Base-by-base conservation (phyloP, 2,888 invertebrate species). In the Imbricaverruca yamaguchii region DNA sequence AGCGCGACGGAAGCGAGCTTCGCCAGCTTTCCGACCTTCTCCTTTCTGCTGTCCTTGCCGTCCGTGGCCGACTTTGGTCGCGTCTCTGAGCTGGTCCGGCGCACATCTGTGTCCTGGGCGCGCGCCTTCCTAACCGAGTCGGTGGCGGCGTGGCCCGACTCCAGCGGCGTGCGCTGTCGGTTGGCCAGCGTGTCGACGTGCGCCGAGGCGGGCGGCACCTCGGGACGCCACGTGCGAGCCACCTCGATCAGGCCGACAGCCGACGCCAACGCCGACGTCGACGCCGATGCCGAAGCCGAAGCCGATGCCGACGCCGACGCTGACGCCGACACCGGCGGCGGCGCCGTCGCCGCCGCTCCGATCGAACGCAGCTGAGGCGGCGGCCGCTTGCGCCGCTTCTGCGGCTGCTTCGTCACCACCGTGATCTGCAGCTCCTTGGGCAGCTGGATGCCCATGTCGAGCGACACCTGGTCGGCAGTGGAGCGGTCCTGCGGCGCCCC, bases 381-480 rank as follows among this genome's bases (percentile, higher is more conserved):
- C 56, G 78, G 57, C 23, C 56, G 57, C 23, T 56, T 78, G 12
- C 56, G 56, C 23, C 4, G 18, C 21, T 9, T 12, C 23, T 56
- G 55, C 11, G 55, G 23, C 78, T 39, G 23, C n/a, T 23, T 57
- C 23, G 78, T 78, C 12, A 78, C 78, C 56, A 78, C 23, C 23
- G 78, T 78, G 78, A 78, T 78, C 78, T 78, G 78, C 78, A 78
- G 78, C 57, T 78, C 78, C 78, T 78, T 78, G 12, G 78, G 78
- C n/a, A 78, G 78, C 57, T 78, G 78, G 25, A 78, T 78, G 78
- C 78, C 78, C 78, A 78, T 78, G 21, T 6, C 56, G 21, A 57
- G 78, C 57, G 78, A 78, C n/a, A 78, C 78, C 57, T 78, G 23
- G 78, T 78, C 56, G 57, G 78, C 56, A 0, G 78, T 74, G 74